Base-by-base conservation (phyloP, 2,888 invertebrate species). In the Meliscaeva auricollis region DNA sequence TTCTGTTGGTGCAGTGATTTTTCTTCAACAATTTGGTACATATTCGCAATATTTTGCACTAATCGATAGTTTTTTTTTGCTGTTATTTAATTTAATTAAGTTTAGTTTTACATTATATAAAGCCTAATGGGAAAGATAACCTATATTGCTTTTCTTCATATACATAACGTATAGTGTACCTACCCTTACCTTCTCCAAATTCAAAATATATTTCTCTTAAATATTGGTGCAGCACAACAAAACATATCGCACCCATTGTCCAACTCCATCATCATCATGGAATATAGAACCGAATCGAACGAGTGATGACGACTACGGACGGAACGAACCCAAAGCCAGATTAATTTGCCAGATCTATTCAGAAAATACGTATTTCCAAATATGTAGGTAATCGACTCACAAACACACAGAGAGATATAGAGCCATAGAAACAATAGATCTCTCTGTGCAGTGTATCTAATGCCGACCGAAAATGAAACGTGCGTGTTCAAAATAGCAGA, bases 331-430 rank as follows among this genome's bases (percentile, higher is more conserved):
- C 79, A 66, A 80, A 80, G 56, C 75, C 80, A 75, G 80, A 84
- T 80, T 80, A 84, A 80, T 80, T 80, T 80, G 75, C 66, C 80
- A 70, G 48, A 46, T 72, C 80, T 35, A 60, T 75, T 75, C 66
- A 60, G 54, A 30, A 44, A 26, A 0, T 60, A 30, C 15, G 8
- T 73, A 70, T 58, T 70, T 56, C 50, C 44, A 48, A 64, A 76
- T 66, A 76, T 76, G 32, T n/a, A 62, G 26, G 44, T 32, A 64
- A 74, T 56, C 69, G 73, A 68, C 60, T 26, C 62, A 30, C 35
- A 64, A 8, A 30, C 0, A 8, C 15, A 15, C 4, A 30, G 2
- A 30, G 0, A 20, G 2, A 17, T 4, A 17, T 17, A 17, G 46
- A 46, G 8, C 17, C 13, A 56, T 0, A 50, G 13, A 3, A 17